Base-by-base conservation (phyloP, 37 sponge, comb jelly and placozoan species). In the Halisarca cf. caerulea region DNA sequence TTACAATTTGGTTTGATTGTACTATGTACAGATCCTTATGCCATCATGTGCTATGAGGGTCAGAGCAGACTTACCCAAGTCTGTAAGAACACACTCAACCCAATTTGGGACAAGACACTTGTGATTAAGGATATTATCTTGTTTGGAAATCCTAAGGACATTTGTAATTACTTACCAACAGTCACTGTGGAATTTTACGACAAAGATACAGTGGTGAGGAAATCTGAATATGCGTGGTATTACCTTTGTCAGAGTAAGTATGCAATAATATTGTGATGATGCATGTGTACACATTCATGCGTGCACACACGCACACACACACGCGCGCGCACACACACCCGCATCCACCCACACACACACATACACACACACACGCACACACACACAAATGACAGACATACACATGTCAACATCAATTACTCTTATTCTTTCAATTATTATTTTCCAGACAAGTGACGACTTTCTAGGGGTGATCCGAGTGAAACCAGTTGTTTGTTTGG, bases 41-140 rank as follows among this genome's bases (percentile, higher is more conserved):
- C 87, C 34, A 42, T 93, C 0, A 61, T 98, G 75, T 69, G 91
- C 27, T 98, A 96, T 80, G 75, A 40, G 15, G 68, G 91, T 36
- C 92, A 90, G 43, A 86, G 91, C 51, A 35, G 83, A 38, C 41
- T 62, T n/a, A 89, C 97, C 8, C 80, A 88, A 36, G 79, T 89
- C 11, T 58, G 94, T 1, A 88, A 90, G 64, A 91, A 96, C 81
- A 96, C 87, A 25, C 47, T 98, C 54, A 93, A 94, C 66, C 99
- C 99, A 55, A 96, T 92, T 0, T 98, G 99, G 99, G 95, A 98
- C 87, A 92, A 98, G 87, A 98, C 99, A 20, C 40, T 96, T 25
- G 79, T 94, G 38, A 89, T 96, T 66, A 88, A 94, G 40, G 88
- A 93, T 27, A 83, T 98, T 54, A 58, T 86, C 51, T 39, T 96